Conservation (phyloP, 2,113 vertebrate species). For the Aptenodytes patagonicus region DNA sequence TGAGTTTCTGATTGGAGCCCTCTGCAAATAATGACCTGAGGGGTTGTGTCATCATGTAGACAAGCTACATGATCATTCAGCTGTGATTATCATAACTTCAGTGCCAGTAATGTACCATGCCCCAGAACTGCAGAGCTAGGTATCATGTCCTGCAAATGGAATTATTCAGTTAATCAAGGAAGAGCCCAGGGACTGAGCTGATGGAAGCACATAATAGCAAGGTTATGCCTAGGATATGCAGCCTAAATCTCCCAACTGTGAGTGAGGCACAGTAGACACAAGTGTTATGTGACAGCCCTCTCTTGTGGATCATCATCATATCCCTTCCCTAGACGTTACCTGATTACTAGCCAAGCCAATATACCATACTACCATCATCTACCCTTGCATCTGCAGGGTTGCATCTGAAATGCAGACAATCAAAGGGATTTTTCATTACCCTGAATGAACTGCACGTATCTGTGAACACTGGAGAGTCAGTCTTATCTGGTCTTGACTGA, state of each 20-base stretch:
- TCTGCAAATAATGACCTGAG: slow-evolving; percentile 15
- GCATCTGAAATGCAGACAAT: background rate
- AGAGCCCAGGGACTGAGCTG: background rate
- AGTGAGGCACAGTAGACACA: background rate
- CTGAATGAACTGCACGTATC: background rate
- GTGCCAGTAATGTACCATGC: background rate
- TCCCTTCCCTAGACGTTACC: background rate
- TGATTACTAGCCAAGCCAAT: background rate
- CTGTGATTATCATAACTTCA: slow-evolving; percentile 2
- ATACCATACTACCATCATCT: background rate
- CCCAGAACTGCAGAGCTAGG: background rate
- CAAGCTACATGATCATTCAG: background rate
- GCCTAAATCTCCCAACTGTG: background rate
- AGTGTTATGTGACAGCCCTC: background rate
- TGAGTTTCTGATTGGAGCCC: background rate
- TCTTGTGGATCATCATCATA: background rate
- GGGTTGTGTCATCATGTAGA: background rate
- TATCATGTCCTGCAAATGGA: slow-evolving; percentile 46
- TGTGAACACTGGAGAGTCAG: background rate
- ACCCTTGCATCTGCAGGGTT: background rate
- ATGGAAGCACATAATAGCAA: background rate
- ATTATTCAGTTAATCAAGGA: slow-evolving; percentile 6
- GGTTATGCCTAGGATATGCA: background rate
- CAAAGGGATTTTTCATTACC: background rate
- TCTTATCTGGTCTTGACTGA: background rate